Conservation (phyloP, 35 echinoderm and acorn worm genomes). For the Apostichopus parvimensis region DNA sequence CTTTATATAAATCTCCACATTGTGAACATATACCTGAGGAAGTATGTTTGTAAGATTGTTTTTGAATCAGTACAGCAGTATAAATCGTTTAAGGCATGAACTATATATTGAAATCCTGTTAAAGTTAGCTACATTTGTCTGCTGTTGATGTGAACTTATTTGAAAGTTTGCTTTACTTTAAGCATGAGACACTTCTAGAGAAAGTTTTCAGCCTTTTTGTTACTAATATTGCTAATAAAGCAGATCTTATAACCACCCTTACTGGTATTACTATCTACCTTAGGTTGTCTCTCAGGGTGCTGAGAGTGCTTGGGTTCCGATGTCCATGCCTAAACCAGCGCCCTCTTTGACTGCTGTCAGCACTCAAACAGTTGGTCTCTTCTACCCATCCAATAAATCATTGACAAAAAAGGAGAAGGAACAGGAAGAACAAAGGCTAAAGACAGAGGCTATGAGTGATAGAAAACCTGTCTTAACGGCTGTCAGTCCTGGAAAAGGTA, state of each 20-base stretch:
- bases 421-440: slow-evolving; percentile 55
- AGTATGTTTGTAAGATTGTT: too few relatives aligned
- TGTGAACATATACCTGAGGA: too few relatives aligned
- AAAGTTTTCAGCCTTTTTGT: too few relatives aligned
- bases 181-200: too few relatives aligned
- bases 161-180: too few relatives aligned
- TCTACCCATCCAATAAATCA: slow-evolving; percentile 82
- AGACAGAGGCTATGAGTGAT: slow-evolving; percentile 75
- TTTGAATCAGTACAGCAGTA: neutral
- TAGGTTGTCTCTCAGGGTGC: slow-evolving; percentile 71
- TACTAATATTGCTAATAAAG: too few relatives aligned
- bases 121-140: too few relatives aligned
- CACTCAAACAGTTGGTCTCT: slow-evolving; percentile 91
- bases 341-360: slow-evolving; percentile 51
- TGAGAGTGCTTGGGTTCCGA: slow-evolving; percentile 85
- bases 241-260: neutral
- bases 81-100: too few relatives aligned
- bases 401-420: slow-evolving; percentile 70
- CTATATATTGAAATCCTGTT: too few relatives aligned
- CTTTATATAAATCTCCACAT: too few relatives aligned
- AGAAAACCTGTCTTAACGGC: slow-evolving; percentile 87
- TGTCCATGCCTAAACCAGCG: slow-evolving; percentile 79
- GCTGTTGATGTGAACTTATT: too few relatives aligned
- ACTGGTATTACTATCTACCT: neutral
- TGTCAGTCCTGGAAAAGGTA: slow-evolving; percentile 97